These are phyloP conservation scores for Eretmochelys imbricata DNA, from an alignment of 2,113 vertebrate genomes.

Conservation along the genomic window DNA sequence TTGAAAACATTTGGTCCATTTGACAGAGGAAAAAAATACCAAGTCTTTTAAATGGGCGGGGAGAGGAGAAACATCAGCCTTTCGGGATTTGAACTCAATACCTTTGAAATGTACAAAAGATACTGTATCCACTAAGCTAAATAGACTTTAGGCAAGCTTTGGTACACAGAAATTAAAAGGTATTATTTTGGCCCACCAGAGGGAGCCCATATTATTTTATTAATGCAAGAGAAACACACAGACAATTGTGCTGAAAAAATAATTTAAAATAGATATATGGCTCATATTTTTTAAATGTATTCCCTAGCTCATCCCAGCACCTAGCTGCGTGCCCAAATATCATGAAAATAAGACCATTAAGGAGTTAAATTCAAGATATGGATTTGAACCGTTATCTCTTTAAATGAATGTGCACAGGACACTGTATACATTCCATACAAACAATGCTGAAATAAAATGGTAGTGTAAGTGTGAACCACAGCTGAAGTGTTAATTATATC, in stretches of 20 bases:
- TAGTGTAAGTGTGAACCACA: not conserved
- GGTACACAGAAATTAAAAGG: not conserved
- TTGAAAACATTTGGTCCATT: not conserved
- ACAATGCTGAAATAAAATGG: not conserved
- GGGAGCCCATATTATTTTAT: slow-evolving; percentile 70
- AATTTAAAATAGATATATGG: not conserved
- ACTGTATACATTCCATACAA: not conserved
- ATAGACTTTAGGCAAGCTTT: not conserved
- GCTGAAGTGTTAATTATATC: not conserved
- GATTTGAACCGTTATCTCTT: not conserved
- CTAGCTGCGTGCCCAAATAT: not conserved
- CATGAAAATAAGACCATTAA: not conserved
- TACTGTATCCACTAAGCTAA: not conserved
- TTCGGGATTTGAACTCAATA: not conserved
- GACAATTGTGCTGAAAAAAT: not conserved
- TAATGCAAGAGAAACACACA: not conserved
- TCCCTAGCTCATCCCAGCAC: not conserved
- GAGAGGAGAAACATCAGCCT: not conserved
- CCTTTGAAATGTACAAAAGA: not conserved
- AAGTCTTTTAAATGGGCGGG: not conserved
- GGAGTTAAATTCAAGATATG: slow-evolving; percentile 27
- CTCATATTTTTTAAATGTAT: not conserved
- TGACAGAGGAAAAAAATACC: not conserved
- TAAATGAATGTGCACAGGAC: not conserved
- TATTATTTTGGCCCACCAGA: slow-evolving; percentile 69